Evolutionary conservation across 2,797 vertebrate species (phyloP), one percentile per base, ranked within the genome.

Genomic region (Gadopsis bispinosus): DNA sequence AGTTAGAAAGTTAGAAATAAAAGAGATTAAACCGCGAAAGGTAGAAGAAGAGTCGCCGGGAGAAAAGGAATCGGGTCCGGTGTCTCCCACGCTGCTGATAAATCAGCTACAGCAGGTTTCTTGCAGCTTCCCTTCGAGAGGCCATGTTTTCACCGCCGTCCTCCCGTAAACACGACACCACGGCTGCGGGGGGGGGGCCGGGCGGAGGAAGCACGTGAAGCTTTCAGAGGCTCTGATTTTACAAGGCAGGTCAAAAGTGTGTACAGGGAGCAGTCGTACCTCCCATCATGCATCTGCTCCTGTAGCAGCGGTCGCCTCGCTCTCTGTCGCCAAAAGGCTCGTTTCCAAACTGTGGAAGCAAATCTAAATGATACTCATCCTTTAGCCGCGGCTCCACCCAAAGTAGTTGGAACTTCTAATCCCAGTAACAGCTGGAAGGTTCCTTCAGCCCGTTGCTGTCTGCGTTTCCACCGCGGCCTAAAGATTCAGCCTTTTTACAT

Each of bases 91-190:
- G 26, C 35, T 26, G 11, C 31, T 1, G 43, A 77, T 88, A 78
- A 87, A 84, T 85, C 77, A 73, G 6, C 9, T 12, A 35, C 7
- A 5, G 45, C 55, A n/a, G 71, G 87, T 84, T 71, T 80, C 56
- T 41, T 62, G 81, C 83, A 64, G 75, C 41, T 79, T 11, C 13
- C 26, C 50, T 66, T 55, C 26, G 31, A 75, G 77, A 59, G 58
- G 50, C 35, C 78, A 79, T 72, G 29, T 81, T 79, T 53, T 68
- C 84, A 77, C 86, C 85, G 26, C 81, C 41, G 0, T 75, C 43
- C 80, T 86, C 79, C 63, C 65, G 70, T 80, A 87, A 89, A 90
- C 85, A 85, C 26, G 37, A 78, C 85, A 74, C 86, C 88, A 86
- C 26, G 0, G 1, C 39, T 56, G 26, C 26, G 2, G 26, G 26